These are phyloP conservation scores for Congeria kusceri DNA, from an alignment of 2,888 invertebrate species.

Conservation along the genomic window DNA sequence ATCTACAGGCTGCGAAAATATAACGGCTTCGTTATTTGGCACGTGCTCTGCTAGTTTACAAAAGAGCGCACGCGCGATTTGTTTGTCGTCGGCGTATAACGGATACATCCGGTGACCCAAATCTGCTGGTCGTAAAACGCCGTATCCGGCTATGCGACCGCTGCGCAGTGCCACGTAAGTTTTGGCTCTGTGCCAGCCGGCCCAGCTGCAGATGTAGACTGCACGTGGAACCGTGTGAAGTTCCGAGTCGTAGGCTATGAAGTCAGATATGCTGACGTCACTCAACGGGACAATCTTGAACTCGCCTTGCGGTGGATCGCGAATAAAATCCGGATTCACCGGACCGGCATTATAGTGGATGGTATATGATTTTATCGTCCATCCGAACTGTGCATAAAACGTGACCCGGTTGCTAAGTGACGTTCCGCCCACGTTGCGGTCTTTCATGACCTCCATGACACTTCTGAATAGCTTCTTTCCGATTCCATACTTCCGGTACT, in stretches of 20 bases:
- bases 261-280: constrained; percentile 66
- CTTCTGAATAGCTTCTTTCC: constrained; percentile 64
- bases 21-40: constrained; percentile 66
- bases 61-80: constrained; percentile 67
- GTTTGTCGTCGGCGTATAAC: constrained; percentile 66
- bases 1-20: constrained; percentile 69
- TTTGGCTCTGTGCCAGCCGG: constrained; percentile 54
- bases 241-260: constrained; percentile 69
- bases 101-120: constrained; percentile 71
- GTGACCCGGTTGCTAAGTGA: constrained; percentile 69
- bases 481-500: constrained; percentile 66
- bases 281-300: constrained; percentile 60
- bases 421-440: constrained; percentile 73
- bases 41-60: constrained; percentile 63
- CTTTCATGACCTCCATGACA: constrained; percentile 73
- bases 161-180: constrained; percentile 63
- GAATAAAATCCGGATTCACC: constrained; percentile 63
- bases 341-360: constrained; percentile 72
- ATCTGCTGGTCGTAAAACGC: constrained; percentile 64
- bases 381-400: constrained; percentile 73
- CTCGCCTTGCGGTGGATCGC: constrained; percentile 53
- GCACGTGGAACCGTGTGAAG: constrained; percentile 71
- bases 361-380: constrained; percentile 72
- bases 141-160: constrained; percentile 70
- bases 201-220: constrained; percentile 69